Conservation (phyloP, 2,888 invertebrate species). For the Escarpia spicata region DNA sequence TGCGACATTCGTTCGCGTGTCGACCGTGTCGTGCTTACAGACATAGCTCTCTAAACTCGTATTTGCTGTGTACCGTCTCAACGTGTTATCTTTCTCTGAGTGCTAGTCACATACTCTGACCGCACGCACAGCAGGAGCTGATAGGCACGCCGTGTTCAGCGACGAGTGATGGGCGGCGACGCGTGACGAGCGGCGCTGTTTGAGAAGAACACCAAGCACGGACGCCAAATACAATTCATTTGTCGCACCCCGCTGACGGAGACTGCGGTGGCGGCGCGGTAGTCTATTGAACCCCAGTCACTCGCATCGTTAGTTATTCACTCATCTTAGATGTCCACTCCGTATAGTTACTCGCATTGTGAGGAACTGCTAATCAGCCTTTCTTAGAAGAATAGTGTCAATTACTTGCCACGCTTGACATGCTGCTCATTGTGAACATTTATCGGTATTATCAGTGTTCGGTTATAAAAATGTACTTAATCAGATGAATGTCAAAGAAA, state of each 20-base stretch:
- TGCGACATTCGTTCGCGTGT: neutral
- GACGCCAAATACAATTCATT: neutral
- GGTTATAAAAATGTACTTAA: neutral
- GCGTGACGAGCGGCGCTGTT: neutral
- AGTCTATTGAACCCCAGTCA: neutral
- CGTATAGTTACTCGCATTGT: neutral
- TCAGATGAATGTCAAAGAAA: neutral
- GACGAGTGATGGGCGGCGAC: neutral
- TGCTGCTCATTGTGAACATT: neutral
- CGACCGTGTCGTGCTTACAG: neutral
- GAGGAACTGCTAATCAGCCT: neutral
- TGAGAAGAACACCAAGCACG: neutral
- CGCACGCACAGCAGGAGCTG: neutral
- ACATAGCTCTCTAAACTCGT: neutral
- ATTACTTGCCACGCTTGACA: neutral
- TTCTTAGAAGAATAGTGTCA: neutral
- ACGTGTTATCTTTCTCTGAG: neutral
- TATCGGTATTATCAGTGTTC: neutral
- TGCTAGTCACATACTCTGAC: neutral
- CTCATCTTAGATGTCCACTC: neutral
- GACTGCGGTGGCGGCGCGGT: neutral
- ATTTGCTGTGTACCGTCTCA: neutral
- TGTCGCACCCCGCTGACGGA: neutral
- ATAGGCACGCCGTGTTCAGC: neutral
- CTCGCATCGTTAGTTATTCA: neutral